phyloP scores from a whole-genome alignment of 1,140 invertebrate genomes.

The Drosophila micromelanica region DNA sequence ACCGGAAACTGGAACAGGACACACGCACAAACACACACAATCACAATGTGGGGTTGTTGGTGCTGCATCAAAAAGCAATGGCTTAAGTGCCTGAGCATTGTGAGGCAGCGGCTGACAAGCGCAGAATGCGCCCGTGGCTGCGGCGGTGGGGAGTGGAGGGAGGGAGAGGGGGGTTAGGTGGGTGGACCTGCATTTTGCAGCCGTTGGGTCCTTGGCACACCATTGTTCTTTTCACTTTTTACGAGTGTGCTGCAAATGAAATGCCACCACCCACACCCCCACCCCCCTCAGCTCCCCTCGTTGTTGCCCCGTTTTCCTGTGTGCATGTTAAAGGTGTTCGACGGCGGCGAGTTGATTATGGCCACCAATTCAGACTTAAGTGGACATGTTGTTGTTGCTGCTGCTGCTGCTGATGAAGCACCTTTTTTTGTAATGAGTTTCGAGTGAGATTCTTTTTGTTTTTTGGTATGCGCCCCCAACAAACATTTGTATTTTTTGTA shows the following conservation, averaged over 20 bases:
- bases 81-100: slow-evolving; percentile 78
- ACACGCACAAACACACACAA: not conserved
- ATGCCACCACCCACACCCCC: slow-evolving; percentile 42
- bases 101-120: slow-evolving; percentile 63
- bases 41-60: not conserved
- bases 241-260: slow-evolving; percentile 62
- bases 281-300: not conserved
- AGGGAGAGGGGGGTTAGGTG: not conserved
- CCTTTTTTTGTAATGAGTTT: slow-evolving; percentile 82
- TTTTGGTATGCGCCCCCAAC: slow-evolving; percentile 54
- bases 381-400: slow-evolving; percentile 41
- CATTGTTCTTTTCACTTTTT: slow-evolving; percentile 80
- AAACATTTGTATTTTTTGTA: slow-evolving; percentile 20
- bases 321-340: slow-evolving; percentile 51
- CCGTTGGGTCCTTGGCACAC: slow-evolving; percentile 45
- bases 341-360: slow-evolving; percentile 70
- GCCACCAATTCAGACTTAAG: slow-evolving; percentile 67
- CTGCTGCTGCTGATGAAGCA: slow-evolving; percentile 62
- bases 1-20: slow-evolving; percentile 77
- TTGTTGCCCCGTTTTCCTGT: not conserved
- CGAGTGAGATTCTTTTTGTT: slow-evolving; percentile 76
- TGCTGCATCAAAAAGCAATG: slow-evolving; percentile 76
- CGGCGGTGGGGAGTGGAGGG: too few relatives aligned
- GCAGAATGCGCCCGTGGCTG: slow-evolving; percentile 37
- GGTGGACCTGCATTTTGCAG: slow-evolving; percentile 29